Conservation (phyloP, 2,797 vertebrate species). For the Pyrocephalus nanus region DNA sequence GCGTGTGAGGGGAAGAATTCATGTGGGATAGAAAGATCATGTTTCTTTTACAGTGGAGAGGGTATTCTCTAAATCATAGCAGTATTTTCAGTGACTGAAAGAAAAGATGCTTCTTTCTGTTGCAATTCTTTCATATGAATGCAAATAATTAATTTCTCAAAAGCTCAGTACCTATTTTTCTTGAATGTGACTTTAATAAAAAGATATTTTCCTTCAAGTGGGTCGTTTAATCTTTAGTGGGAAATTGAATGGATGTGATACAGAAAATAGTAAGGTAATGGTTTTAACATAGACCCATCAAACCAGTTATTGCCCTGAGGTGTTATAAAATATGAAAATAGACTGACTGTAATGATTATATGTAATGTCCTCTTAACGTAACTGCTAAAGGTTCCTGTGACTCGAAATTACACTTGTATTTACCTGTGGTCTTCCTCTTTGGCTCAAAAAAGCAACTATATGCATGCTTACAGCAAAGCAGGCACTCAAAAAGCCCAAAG, state of each 20-base stretch:
- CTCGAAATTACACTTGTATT: background rate
- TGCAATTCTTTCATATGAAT: background rate
- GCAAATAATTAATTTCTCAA: conserved; percentile 29
- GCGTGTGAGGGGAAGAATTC: background rate
- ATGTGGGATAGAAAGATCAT: background rate
- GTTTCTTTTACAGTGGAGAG: background rate
- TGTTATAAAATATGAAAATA: conserved; percentile 41
- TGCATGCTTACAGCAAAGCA: background rate
- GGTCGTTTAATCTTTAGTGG: conserved; percentile 10
- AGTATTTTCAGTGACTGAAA: background rate
- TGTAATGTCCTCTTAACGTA: conserved; percentile 3
- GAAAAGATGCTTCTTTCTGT: background rate
- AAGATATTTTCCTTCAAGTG: conserved; percentile 13
- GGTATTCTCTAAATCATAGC: background rate
- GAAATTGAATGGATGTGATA: conserved; percentile 3
- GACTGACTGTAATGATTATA: background rate
- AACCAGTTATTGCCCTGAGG: background rate
- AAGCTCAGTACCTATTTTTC: background rate
- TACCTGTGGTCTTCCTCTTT: background rate
- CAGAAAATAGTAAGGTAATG: conserved; percentile 33
- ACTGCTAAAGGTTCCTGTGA: background rate
- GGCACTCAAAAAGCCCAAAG: background rate
- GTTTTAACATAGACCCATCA: conserved; percentile 47
- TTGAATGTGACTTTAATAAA: conserved; percentile 34
- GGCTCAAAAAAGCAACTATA: background rate